Evolutionary conservation across 35 echinoderm and acorn worm genomes (phyloP).

Genomic region (Apostichopus japonicus): DNA sequence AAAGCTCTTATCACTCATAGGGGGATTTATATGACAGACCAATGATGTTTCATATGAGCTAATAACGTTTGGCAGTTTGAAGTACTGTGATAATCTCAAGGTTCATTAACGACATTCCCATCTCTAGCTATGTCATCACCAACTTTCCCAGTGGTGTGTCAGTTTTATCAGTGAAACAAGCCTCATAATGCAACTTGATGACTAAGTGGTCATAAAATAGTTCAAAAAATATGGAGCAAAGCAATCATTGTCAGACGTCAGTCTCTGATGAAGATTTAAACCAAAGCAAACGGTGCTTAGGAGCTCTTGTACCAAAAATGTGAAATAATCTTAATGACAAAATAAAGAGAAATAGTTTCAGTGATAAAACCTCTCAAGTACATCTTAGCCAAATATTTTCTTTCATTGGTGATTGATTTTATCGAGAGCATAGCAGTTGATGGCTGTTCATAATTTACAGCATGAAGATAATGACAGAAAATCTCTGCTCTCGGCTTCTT

Average conservation of each 20-base stretch:
- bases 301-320: neutral
- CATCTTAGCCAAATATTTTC: neutral
- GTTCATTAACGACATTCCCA: neutral
- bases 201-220: neutral
- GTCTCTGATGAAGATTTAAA: neutral
- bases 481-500: too few species aligned
- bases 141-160: neutral
- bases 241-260: neutral
- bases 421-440: too few species aligned
- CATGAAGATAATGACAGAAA: too few species aligned
- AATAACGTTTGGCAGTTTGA: neutral
- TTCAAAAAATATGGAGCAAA: neutral
- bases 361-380: neutral
- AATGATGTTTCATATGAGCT: neutral
- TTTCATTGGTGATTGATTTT: neutral
- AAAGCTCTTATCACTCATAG: too few species aligned
- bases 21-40: too few species aligned
- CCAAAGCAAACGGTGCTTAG: neutral
- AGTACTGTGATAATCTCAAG: neutral
- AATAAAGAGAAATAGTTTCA: neutral
- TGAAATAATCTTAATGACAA: conserved; percentile 2
- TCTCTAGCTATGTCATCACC: conserved; percentile 3
- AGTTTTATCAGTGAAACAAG: neutral
- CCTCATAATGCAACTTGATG: neutral
- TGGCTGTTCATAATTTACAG: too few species aligned